Evolutionary conservation across 2,797 vertebrate genomes (phyloP), one percentile per base, ranked within the genome.

Genomic region (Astyanax mexicanus): DNA sequence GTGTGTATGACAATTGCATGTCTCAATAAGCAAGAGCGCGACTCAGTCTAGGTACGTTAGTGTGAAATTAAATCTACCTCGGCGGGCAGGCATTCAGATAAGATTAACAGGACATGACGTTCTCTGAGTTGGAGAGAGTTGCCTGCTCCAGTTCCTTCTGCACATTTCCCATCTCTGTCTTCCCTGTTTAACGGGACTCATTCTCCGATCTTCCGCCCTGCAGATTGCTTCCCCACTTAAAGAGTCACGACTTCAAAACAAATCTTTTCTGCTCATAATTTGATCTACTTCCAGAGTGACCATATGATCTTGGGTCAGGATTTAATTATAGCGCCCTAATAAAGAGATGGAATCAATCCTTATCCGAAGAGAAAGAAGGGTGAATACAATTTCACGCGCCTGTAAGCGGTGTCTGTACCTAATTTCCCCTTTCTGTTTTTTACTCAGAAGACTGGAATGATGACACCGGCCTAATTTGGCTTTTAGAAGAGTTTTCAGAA

Each of bases 91-190:
- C 82, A 74, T 84, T 89, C 83, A 86, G 84, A 91, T 87, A 86
- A 88, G 83, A 90, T 88, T 89, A 93, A 93, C 85, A 87, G 81
- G 84, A 90, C 71, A 81, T 88, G 91, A 89, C 88, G 74, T 91
- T 89, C 87, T 78, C 80, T 86, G 85, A 68, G 75, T 75, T 72
- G 81, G 78, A 90, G 88, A 90, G 88, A 90, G 90, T 92, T 91
- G 89, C 86, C 87, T 83, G 84, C 82, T 87, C 82, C 80, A 86
- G 47, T 90, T 87, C 84, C 80, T 87, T 75, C 73, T 32, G 68
- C 82, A 84, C 81, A 79, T 83, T 87, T 81, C 62, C 76, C 67
- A 66, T 66, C 23, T n/a, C 4, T 80, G 81, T 73, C 78, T 47
- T n/a, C 75, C 72, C 73, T 82, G 51, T 49, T 74, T 70, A 55